Conservation (phyloP, 2,888 invertebrate genomes). For the Leptinotarsa haldemani region DNA sequence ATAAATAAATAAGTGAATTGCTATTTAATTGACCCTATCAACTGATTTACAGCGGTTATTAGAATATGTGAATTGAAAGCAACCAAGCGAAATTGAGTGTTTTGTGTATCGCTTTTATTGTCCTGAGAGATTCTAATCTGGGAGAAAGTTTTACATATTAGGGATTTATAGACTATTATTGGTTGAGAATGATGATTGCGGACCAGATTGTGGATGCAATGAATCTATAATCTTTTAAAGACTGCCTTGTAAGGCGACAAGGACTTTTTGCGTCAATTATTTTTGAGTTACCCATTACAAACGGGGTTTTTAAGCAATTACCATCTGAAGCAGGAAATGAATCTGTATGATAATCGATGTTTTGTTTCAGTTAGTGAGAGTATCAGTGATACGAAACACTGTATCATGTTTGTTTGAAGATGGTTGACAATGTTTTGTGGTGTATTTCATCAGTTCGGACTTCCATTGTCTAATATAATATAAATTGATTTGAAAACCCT, state of each 20-base stretch:
- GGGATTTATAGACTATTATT: slow-evolving; percentile 62
- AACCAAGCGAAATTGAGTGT: slow-evolving; percentile 43
- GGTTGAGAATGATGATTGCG: slow-evolving; percentile 55
- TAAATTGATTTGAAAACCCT: no score
- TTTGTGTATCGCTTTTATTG: slow-evolving; percentile 52
- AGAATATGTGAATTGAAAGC: slow-evolving; percentile 40
- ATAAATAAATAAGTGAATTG: slow-evolving; percentile 49
- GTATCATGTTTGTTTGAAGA: no score
- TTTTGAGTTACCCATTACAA: background rate
- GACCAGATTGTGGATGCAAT: slow-evolving; percentile 48
- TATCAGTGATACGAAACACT: no score
- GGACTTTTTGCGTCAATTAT: slow-evolving; percentile 29
- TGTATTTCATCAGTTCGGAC: no score
- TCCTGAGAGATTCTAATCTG: slow-evolving; percentile 52
- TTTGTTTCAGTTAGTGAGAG: no score
- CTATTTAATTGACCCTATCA: slow-evolving; percentile 48
- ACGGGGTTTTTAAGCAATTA: background rate
- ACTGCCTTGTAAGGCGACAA: slow-evolving; percentile 43
- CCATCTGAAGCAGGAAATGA: background rate
- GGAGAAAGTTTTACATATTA: slow-evolving; percentile 61
- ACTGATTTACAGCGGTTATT: slow-evolving; percentile 44
- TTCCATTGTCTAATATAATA: no score
- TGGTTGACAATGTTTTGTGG: no score
- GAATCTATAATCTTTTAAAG: slow-evolving; percentile 49
- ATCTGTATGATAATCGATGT: background rate